Evolutionary conservation across 2,888 invertebrate species (phyloP), one percentile per base, ranked within the genome.

Genomic region (Eudasyphora cyanicolor): DNA sequence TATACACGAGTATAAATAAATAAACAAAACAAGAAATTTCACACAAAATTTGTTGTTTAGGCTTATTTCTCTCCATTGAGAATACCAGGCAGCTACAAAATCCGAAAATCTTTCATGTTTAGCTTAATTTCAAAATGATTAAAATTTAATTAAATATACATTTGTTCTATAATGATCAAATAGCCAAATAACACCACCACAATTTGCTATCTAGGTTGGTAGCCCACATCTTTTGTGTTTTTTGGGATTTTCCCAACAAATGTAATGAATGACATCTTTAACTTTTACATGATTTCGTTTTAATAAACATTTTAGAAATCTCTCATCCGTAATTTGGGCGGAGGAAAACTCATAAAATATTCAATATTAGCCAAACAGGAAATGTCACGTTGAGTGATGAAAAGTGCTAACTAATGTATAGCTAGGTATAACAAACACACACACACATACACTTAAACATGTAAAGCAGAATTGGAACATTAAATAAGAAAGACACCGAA

Each of bases 301-400:
- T 45, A 45, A 45, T 45, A 45, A n/a, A 45, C 14, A n/a, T 12
- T 45, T 45, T 38, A 45, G n/a, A 12, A n/a, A n/a, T n/a, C n/a
- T n/a, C n/a, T n/a, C n/a, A n/a, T 45, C 12, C n/a, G n/a, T 45
- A n/a, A n/a, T n/a, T n/a, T n/a, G n/a, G n/a, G n/a, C n/a, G n/a
- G n/a, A n/a, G 35, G 21, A n/a, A 62, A 32, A 29, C 35, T 42
- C 21, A 67, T 67, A 67, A 67, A 67, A 42, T 67, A 67, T 67
- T 67, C 67, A 67, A 67, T 67, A 67, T n/a, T n/a, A 42, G 21
- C 12, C 67, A 67, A 67, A 67, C 24, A 38, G 67, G 42, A 67
- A 38, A 42, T 67, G 67, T 67, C 67, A 67, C 67, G 21, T 38
- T 35, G 35, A 38, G 64, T 64, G 35, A 64, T 38, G 67, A 42